Conservation (phyloP, 2,888 invertebrate genomes). For the Apamea sordens region DNA sequence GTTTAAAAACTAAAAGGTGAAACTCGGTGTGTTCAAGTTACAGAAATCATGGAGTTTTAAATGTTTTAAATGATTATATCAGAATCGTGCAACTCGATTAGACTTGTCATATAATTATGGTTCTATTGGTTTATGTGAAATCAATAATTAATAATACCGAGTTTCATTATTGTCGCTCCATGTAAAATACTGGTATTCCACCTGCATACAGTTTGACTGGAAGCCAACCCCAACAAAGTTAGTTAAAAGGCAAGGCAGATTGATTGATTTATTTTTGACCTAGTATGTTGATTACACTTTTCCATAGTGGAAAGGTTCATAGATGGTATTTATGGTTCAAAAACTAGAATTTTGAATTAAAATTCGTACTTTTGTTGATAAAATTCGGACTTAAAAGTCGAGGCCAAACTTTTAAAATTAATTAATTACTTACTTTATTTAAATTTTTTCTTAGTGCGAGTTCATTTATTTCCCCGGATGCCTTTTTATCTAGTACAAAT, state of each 20-base stretch:
- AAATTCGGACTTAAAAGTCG: background rate
- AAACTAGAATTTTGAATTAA: too few relatives aligned
- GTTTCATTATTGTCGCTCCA: background rate
- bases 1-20: background rate
- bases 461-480: background rate
- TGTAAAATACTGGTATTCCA: background rate
- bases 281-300: background rate
- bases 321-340: too few relatives aligned
- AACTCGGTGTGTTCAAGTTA: background rate
- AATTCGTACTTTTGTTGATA: too few relatives aligned
- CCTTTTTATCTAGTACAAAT: background rate
- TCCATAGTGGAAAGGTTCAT: too few relatives aligned
- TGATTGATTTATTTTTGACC: background rate
- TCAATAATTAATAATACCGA: background rate
- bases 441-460: accelerated
- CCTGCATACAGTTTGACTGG: background rate
- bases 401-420: background rate
- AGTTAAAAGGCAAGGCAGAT: background rate
- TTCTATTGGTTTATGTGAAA: background rate
- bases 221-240: background rate
- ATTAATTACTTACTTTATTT: background rate
- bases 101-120: too few relatives aligned
- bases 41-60: background rate
- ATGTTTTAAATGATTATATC: background rate
- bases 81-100: background rate